These are phyloP conservation scores for Holacanthella duospinosa DNA, from an alignment of 2,888 invertebrate genomes.

Conservation along the genomic window DNA sequence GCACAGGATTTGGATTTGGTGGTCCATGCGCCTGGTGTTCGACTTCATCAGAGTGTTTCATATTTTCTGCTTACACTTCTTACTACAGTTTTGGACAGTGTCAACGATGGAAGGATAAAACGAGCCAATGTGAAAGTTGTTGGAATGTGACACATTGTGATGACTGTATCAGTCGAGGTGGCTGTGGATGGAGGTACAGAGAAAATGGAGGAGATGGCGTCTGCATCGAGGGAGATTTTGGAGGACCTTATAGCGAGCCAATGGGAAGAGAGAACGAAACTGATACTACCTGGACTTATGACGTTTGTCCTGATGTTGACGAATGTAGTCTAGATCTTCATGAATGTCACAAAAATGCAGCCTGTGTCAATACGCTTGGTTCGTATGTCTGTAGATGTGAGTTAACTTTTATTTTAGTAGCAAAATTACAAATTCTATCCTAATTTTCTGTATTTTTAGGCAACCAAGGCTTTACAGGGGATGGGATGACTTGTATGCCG, in stretches of 20 bases:
- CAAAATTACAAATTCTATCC: background rate
- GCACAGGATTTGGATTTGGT: slow-evolving; percentile 72
- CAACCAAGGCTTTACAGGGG: slow-evolving; percentile 68
- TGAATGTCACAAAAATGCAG: slow-evolving; percentile 81
- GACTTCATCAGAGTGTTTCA: slow-evolving; percentile 78
- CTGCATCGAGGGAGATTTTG: slow-evolving; percentile 77
- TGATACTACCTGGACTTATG: slow-evolving; percentile 64
- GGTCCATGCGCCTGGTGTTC: slow-evolving; percentile 94
- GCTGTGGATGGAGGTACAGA: slow-evolving; percentile 94
- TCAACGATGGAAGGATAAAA: slow-evolving; percentile 80
- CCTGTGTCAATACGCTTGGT: slow-evolving; percentile 83
- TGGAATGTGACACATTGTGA: slow-evolving; percentile 48
- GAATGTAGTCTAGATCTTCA: slow-evolving; percentile 80
- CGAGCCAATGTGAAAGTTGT: slow-evolving; percentile 70
- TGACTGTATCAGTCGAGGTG: slow-evolving; percentile 39
- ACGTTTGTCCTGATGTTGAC: slow-evolving; percentile 84
- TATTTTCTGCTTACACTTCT: slow-evolving; percentile 89
- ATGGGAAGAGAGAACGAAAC: slow-evolving; percentile 6
- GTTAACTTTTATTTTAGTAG: slow-evolving; percentile 42
- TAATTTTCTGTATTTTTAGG: background rate
- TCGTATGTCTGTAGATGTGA: slow-evolving; percentile 79
- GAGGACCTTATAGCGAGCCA: slow-evolving; percentile 50
- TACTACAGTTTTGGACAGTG: slow-evolving; percentile 89
- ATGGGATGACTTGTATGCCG: slow-evolving; percentile 70
- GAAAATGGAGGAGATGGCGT: slow-evolving; percentile 77